Percentiles rank a stretch among this genome's conserved stretches.
These are phyloP conservation scores for Gymnarchus niloticus DNA, from an alignment of 2,113 vertebrate genomes.

Conservation along the genomic window DNA sequence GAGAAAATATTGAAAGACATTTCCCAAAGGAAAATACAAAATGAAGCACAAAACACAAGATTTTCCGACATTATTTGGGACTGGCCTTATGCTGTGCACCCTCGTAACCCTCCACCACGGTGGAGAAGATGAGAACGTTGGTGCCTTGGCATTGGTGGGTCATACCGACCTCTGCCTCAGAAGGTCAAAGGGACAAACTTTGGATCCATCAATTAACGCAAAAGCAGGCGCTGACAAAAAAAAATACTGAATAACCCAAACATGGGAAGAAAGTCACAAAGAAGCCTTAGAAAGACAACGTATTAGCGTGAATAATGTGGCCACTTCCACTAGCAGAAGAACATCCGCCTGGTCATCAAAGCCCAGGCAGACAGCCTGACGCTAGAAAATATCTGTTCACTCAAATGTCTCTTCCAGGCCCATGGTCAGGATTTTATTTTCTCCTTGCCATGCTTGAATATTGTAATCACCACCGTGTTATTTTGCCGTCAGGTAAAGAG, in stretches of 20 bases:
- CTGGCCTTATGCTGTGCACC: background rate
- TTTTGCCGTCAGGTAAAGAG: constrained; percentile 29
- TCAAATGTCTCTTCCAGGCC: constrained; percentile 1
- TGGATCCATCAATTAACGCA: background rate
- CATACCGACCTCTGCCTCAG: background rate
- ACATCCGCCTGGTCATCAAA: background rate
- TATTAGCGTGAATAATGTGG: background rate
- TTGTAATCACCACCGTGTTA: constrained; percentile 14
- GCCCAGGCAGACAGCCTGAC: background rate
- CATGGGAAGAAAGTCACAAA: background rate
- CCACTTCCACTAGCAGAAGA: too few relatives aligned
- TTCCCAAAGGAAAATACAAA: background rate
- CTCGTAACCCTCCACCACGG: background rate
- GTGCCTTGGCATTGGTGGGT: background rate
- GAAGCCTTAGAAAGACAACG: background rate
- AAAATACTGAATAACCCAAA: background rate
- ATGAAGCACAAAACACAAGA: background rate
- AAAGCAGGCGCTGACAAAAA: background rate
- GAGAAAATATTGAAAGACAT: background rate
- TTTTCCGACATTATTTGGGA: background rate
- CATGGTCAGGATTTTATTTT: background rate
- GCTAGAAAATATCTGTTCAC: background rate
- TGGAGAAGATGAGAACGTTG: background rate
- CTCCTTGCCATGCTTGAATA: background rate
- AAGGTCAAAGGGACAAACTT: too few relatives aligned